A percentile compares a stretch with the other conserved stretches of the same genome.
Conservation (phyloP, 2,888 invertebrate species). For the Trichogramma dendrolimi region DNA sequence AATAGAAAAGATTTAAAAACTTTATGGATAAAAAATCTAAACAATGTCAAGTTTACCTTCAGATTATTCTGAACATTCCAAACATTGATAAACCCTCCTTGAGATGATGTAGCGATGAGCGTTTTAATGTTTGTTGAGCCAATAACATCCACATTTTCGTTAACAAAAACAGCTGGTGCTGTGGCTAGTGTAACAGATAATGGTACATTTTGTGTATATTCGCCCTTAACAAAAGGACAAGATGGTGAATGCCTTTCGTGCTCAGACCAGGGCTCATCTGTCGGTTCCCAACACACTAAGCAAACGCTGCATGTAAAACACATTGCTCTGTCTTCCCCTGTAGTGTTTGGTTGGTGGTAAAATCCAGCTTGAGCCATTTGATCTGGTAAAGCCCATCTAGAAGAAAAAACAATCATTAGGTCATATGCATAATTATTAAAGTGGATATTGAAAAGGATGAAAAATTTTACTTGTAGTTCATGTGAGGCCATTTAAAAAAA, state of each 20-base stretch:
- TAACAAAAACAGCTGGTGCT: conserved; percentile 52
- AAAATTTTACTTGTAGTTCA: conserved; percentile 82
- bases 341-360: conserved; percentile 86
- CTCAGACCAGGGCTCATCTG: conserved; percentile 96
- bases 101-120: conserved; percentile 54
- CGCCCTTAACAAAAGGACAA: conserved; percentile 90
- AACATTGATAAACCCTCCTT: conserved; percentile 64
- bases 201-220: conserved; percentile 93
- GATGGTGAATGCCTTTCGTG: conserved; percentile 91
- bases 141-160: conserved; percentile 44
- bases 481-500: conserved; percentile 92
- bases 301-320: conserved; percentile 94
- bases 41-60: conserved; percentile 44
- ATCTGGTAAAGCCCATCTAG: conserved; percentile 88
- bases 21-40: neutral
- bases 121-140: conserved; percentile 47
- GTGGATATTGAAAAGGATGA: conserved; percentile 9
- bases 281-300: conserved; percentile 93
- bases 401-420: conserved; percentile 25
- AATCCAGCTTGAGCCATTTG: conserved; percentile 97
- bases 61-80: conserved; percentile 81
- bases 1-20: neutral
- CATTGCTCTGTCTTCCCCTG: conserved; percentile 91
- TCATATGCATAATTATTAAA: neutral
- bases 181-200: conserved; percentile 60